Conservation (phyloP, 2,113 vertebrate species). For the Clarias gariepinus region DNA sequence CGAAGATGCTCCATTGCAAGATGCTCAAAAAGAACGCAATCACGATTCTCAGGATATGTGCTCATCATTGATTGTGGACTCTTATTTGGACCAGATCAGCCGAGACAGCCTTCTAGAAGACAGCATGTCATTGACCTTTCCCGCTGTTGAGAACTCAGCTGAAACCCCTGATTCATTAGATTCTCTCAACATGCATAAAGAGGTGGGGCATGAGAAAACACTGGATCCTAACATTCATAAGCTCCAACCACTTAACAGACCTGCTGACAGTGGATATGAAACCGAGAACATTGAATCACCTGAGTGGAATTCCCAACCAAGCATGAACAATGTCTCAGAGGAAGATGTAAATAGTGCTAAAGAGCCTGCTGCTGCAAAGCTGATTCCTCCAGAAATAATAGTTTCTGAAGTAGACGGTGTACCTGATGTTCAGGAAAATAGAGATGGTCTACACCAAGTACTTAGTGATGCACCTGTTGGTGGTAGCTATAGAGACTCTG, state of each 20-base stretch:
- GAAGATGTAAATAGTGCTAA: slow-evolving; percentile 56
- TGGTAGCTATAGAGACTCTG: slow-evolving; percentile 88
- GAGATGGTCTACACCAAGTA: slow-evolving; percentile 50
- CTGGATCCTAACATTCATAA: slow-evolving; percentile 72
- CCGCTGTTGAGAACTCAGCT: slow-evolving; percentile 71
- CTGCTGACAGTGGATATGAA: slow-evolving; percentile 95
- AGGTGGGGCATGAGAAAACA: slow-evolving; percentile 70
- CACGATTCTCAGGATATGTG: slow-evolving; percentile 53
- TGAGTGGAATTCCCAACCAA: slow-evolving; percentile 88
- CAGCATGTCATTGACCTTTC: slow-evolving; percentile 74
- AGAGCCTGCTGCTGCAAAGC: slow-evolving; percentile 24
- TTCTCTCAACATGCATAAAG: slow-evolving; percentile 82
- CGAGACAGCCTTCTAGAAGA: slow-evolving; percentile 91
- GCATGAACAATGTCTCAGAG: slow-evolving; percentile 62
- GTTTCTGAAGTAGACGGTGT: slow-evolving; percentile 78
- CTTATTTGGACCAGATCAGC: slow-evolving; percentile 83
- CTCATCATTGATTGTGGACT: slow-evolving; percentile 67
- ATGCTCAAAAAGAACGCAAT: slow-evolving; percentile 66
- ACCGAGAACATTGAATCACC: slow-evolving; percentile 97
- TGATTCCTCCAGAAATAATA: slow-evolving; percentile 81
- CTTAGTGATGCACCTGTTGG: slow-evolving; percentile 60
- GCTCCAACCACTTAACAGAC: slow-evolving; percentile 86
- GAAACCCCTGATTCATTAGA: slow-evolving; percentile 92
- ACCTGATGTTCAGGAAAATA: slow-evolving; percentile 54
- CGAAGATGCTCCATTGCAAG: slow-evolving; percentile 53